Base-by-base conservation (phyloP, 2,888 invertebrate species). In the Lasioglossum leucozonium region DNA sequence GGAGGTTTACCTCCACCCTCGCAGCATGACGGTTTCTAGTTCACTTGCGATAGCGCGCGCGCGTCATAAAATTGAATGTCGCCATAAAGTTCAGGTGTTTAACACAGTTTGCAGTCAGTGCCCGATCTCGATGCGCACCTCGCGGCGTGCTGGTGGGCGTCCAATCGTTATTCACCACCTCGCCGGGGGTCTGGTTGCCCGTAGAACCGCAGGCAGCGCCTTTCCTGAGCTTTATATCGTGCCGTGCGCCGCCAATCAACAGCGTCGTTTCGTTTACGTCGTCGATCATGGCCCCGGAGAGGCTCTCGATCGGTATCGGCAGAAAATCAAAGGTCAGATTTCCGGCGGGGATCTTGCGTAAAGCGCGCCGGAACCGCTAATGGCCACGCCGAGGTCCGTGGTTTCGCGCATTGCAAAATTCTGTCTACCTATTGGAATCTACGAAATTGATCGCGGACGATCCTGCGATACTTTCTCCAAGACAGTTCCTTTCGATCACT, bases 81-180 rank as follows among this genome's bases (percentile, higher is more conserved):
- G 67, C 40, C 83, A 37, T 86, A 83, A 86, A 87, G 77, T 86
- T 81, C 71, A 81, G 77, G 72, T 75, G 84, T 79, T 74, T n/a
- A n/a, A 72, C 55, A 44, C 77, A 82, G 51, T 81, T 73, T 79
- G 71, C 72, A 62, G 40, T 11, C 75, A 55, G 76, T 73, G 73
- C 37, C 42, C 69, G 74, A 73, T 81, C 84, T 47, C 78, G 71
- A 75, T 40, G 78, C 47, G 42, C 55, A 40, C 58, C 62, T 72
- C 78, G 76, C 55, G 65, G 69, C 44, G 55, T n/a, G 65, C 58
- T 44, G 76, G 87, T 88, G 87, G 87, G 88, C 85, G 88, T 83
- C 72, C 81, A 62, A 78, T 87, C 87, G 87, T 88, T 86, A 86
- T 86, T 88, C 87, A 83, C 77, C 81, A 79, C 84, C 77, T 79